A percentile compares a stretch with the other conserved stretches of the same genome.
Conservation (phyloP, 1,140 invertebrate genomes). For the Sitodiplosis mosellana region DNA sequence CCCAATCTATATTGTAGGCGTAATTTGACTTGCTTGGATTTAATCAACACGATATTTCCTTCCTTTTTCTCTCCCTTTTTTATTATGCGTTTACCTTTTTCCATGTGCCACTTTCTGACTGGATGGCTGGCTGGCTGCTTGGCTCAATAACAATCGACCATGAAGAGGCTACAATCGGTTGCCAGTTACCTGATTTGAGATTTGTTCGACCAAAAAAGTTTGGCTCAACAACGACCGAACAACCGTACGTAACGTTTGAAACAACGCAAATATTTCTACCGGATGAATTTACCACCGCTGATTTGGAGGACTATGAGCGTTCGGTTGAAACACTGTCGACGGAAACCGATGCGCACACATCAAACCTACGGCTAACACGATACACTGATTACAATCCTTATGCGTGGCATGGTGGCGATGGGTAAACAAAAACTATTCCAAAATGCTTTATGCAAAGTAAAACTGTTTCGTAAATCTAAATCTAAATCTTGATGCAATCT, state of each 20-base stretch:
- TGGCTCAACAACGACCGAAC: conserved; percentile 19
- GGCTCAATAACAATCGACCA: too few relatives aligned
- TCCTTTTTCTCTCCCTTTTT: too few relatives aligned
- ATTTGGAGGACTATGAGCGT: conserved; percentile 17
- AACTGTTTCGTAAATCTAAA: not conserved
- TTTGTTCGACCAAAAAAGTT: conserved; percentile 16
- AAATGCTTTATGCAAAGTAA: not conserved
- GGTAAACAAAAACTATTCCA: not conserved
- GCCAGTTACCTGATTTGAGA: conserved; percentile 22
- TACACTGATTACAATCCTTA: conserved; percentile 19
- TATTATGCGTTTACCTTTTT: too few relatives aligned
- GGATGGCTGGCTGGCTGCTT: too few relatives aligned
- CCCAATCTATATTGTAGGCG: too few relatives aligned
- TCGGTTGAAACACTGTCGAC: conserved; percentile 9
- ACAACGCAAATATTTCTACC: conserved; percentile 22
- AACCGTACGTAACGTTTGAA: conserved; percentile 24
- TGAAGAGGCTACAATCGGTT: conserved; percentile 22
- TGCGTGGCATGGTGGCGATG: not conserved
- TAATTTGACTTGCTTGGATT: too few relatives aligned
- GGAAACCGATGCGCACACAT: conserved; percentile 13
- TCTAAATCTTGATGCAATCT: not conserved
- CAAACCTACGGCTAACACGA: conserved; percentile 4
- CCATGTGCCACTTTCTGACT: too few relatives aligned
- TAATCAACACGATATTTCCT: too few relatives aligned
- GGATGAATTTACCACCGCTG: conserved; percentile 23